Percentiles rank a stretch among this genome's conserved stretches.
These are phyloP conservation scores for Delichon dasypus DNA, from an alignment of 2,797 vertebrate genomes.

Conservation along the genomic window DNA sequence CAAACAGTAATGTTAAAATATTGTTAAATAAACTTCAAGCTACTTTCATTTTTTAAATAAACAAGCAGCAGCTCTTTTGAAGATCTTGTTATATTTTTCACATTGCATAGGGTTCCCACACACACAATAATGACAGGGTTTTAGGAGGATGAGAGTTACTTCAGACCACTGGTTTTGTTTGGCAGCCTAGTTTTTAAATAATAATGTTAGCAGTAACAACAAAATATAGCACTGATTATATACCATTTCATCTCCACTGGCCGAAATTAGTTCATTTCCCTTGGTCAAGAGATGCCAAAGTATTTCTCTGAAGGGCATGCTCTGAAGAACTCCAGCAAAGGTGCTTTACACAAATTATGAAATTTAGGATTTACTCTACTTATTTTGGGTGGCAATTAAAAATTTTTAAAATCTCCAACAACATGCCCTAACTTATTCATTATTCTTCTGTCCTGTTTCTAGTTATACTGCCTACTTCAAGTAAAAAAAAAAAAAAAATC, in stretches of 20 bases:
- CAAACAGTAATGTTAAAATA: neutral
- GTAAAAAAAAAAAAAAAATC: neutral
- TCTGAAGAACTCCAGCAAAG: neutral
- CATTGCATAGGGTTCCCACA: neutral
- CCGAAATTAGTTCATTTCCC: constrained; percentile 34
- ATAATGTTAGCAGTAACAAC: constrained; percentile 73
- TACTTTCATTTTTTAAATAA: neutral
- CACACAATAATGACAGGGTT: constrained; percentile 63
- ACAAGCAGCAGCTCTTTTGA: neutral
- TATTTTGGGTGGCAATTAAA: neutral
- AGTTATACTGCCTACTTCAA: neutral
- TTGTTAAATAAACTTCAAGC: neutral
- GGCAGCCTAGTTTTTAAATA: constrained; percentile 62
- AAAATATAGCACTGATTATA: constrained; percentile 74
- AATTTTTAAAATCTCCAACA: neutral
- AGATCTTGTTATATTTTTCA: neutral
- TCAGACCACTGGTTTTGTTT: constrained; percentile 65
- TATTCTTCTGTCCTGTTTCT: neutral
- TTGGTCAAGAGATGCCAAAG: neutral
- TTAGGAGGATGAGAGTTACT: constrained; percentile 63
- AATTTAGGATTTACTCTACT: neutral
- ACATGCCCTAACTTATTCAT: neutral
- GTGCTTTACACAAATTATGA: neutral
- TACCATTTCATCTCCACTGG: constrained; percentile 24
- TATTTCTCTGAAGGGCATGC: neutral